Evolutionary conservation across 30 jellyfish, hydroid and myxozoan species (phyloP).

Genomic region (Aurelia aurita): DNA sequence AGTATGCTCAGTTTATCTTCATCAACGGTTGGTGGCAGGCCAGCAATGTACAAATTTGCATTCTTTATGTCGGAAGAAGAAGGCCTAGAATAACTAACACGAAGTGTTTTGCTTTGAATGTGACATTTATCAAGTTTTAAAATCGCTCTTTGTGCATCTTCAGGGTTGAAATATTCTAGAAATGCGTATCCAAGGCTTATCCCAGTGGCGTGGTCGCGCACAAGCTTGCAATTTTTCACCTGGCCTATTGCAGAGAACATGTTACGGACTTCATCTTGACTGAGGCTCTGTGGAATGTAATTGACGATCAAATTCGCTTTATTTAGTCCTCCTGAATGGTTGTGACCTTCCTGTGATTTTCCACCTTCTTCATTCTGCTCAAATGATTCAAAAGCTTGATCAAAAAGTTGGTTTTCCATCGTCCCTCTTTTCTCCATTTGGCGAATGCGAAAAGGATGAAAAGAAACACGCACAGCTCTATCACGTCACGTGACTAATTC

Average conservation of each 20-base stretch:
- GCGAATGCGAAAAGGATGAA: too few relatives aligned
- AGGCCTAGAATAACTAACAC: slow-evolving; percentile 99
- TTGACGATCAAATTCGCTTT: slow-evolving; percentile 90
- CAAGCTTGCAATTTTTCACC: slow-evolving; percentile 92
- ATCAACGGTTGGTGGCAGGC: slow-evolving; percentile 88
- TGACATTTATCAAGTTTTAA: slow-evolving; percentile 84
- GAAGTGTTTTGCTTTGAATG: slow-evolving; percentile 81
- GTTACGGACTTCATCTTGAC: slow-evolving; percentile 89
- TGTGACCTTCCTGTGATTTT: slow-evolving; percentile 12
- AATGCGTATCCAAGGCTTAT: slow-evolving; percentile 97
- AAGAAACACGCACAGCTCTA: too few relatives aligned
- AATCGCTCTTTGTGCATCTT: slow-evolving; percentile 91
- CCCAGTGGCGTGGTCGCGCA: slow-evolving; percentile 84
- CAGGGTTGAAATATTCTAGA: slow-evolving; percentile 81
- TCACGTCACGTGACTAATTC: too few relatives aligned
- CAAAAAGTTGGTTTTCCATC: slow-evolving; percentile 47
- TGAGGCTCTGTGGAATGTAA: slow-evolving; percentile 86
- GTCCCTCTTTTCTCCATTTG: slow-evolving; percentile 15
- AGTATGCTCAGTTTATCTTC: slow-evolving; percentile 84
- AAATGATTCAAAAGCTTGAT: slow-evolving; percentile 31
- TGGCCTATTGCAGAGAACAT: slow-evolving; percentile 95
- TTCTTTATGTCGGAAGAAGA: slow-evolving; percentile 95
- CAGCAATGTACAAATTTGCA: slow-evolving; percentile 95
- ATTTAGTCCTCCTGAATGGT: slow-evolving; percentile 51
- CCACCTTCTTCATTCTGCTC: slow-evolving; percentile 32